Base-by-base conservation (phyloP, 2,888 invertebrate genomes). In the Cryptocheilus praepositus region DNA sequence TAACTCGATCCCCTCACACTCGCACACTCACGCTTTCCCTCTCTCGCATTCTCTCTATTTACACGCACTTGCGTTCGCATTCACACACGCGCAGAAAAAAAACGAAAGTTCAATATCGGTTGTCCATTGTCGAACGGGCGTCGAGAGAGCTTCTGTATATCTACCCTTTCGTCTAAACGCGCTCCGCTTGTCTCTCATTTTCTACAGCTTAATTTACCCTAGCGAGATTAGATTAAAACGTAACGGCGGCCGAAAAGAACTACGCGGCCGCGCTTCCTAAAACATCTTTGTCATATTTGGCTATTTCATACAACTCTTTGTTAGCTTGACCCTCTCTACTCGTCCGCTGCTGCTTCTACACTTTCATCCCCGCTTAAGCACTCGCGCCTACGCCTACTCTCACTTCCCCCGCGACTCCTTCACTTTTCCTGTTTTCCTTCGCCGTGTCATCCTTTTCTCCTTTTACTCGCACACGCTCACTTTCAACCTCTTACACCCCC, bases 281-380 rank as follows among this genome's bases (percentile, higher is more conserved):
- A 80, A 82, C 74, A 82, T 81, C 79, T 83, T 81, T 82, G 80
- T 86, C 83, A 84, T 82, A 84, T 88, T 88, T 86, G 85, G 85
- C 86, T 85, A 84, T 84, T 83, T 83, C 77, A 73, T 76, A 74
- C 72, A 74, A 76, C 67, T 77, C 68, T 67, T 70, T 65, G 66
- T 67, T 18, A 51, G 49, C 16, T 52, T 51, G 21, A 46, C 57
- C 18, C 57, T 57, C 57, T 36, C 52, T 59, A 22, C 11, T 28
- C 52, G 4, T 52, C 5, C n/a, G 22, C 28, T 52, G 3, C 13
- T 52, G 46, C 44, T 25, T 25, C 13, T 19, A 21, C 28, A 18
- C 59, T 28, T 25, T 25, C 22, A 16, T 22, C 43, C 44, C 43
- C 55, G 11, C 18, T 25, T 25, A 25, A 36, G 8, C 36, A 36